A percentile compares a stretch with the other conserved stretches of the same genome.
These are phyloP conservation scores for Atta texana DNA, from an alignment of 1,140 invertebrate genomes.

Conservation along the genomic window DNA sequence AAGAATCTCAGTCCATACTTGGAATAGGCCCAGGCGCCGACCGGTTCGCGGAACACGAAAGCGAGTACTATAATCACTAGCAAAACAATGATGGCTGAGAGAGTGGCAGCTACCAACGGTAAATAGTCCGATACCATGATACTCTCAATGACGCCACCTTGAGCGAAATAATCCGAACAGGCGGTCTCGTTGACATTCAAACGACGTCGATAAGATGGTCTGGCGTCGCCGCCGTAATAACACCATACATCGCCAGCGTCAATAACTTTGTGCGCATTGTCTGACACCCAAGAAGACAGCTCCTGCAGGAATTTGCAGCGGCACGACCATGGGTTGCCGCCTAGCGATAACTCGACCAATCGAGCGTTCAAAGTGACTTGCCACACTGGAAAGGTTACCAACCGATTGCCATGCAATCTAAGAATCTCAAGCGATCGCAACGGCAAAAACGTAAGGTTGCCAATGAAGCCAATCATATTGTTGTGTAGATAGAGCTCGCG, in stretches of 20 bases:
- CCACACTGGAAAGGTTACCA: constrained; percentile 94
- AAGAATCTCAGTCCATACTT: constrained; percentile 94
- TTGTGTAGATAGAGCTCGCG: constrained; percentile 95
- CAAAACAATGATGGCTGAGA: constrained; percentile 91
- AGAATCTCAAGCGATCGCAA: constrained; percentile 93
- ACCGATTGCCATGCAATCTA: constrained; percentile 93
- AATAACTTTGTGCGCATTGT: constrained; percentile 92
- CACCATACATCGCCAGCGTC: constrained; percentile 93
- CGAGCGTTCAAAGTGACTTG: constrained; percentile 91
- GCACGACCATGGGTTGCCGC: constrained; percentile 95
- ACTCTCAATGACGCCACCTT: constrained; percentile 93
- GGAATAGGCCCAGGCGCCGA: constrained; percentile 95
- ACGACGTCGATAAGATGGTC: constrained; percentile 90
- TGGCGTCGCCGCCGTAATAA: constrained; percentile 91
- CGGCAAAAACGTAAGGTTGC: constrained; percentile 92
- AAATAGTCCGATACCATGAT: constrained; percentile 94
- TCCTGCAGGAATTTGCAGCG: constrained; percentile 95
- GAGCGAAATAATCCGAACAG: constrained; percentile 93
- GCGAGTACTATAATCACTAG: constrained; percentile 91
- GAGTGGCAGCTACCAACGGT: constrained; percentile 92
- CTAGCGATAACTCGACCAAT: constrained; percentile 91
- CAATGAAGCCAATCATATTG: constrained; percentile 92
- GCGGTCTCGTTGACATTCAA: constrained; percentile 93
- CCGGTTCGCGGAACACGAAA: constrained; percentile 93
- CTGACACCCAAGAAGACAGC: constrained; percentile 93